phyloP scores from a whole-genome alignment of 2,113 vertebrate species.

The Lampris megalopsis region DNA sequence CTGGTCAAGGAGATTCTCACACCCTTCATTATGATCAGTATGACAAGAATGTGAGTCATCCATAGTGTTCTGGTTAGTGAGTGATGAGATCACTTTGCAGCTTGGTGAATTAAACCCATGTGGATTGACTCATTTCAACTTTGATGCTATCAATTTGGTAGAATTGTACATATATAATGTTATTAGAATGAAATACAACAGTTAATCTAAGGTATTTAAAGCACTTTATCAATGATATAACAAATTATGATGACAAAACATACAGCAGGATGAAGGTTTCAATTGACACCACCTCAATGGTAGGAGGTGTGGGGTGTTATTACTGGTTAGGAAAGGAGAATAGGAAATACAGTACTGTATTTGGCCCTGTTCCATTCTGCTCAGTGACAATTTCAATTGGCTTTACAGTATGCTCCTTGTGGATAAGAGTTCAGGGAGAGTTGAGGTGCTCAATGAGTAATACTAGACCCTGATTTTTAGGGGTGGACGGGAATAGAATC shows the following conservation, averaged over 20 bases:
- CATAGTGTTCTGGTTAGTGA: conserved; percentile 23
- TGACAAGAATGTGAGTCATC: conserved; percentile 30
- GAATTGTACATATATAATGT: too few species aligned
- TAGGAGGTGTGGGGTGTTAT: neutral
- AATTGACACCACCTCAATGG: neutral
- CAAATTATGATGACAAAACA: neutral
- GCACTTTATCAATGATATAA: neutral
- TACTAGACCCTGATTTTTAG: conserved; percentile 65
- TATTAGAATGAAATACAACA: neutral
- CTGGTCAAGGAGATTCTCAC: conserved; percentile 7
- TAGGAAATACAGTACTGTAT: conserved; percentile 17
- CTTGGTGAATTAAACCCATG: conserved; percentile 11
- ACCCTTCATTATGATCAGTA: conserved; percentile 1
- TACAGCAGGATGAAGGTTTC: neutral
- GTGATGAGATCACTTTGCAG: conserved; percentile 25
- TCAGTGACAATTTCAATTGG: conserved; percentile 18
- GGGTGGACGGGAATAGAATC: conserved; percentile 75
- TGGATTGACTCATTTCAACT: neutral
- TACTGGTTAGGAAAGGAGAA: neutral
- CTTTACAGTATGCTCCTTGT: conserved; percentile 32
- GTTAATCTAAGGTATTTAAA: neutral
- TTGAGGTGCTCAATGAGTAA: conserved; percentile 53
- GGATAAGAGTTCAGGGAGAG: conserved; percentile 48
- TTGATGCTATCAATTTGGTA: too few species aligned
- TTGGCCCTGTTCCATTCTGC: conserved; percentile 11